A percentile compares a stretch with the other conserved stretches of the same genome.
Evolutionary conservation across 2,797 vertebrate genomes (phyloP).

Genomic region (Dicrostonyx torquatus): DNA sequence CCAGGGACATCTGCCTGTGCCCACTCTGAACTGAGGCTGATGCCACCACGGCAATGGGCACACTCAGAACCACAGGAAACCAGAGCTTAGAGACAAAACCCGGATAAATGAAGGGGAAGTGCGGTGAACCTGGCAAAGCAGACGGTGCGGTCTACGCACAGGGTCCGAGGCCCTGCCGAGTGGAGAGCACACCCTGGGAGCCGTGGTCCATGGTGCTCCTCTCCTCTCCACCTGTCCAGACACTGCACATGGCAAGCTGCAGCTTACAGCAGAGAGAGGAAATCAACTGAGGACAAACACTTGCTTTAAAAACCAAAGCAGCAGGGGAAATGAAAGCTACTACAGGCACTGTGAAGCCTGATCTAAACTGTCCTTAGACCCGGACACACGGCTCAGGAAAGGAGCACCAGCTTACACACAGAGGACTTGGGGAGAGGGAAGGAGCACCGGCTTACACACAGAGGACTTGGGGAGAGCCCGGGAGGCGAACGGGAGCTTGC

Average conservation of each 20-base stretch:
- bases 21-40: not conserved
- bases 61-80: not conserved
- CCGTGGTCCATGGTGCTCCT: no score
- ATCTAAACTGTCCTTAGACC: not conserved
- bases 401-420: no score
- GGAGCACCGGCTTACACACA: no score
- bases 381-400: not conserved
- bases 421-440: no score
- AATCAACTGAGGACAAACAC: not conserved
- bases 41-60: not conserved
- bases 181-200: not conserved
- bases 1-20: not conserved
- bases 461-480: no score
- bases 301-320: slow-evolving; percentile 4
- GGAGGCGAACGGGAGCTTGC: not conserved
- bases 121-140: not conserved
- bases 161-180: not conserved
- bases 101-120: not conserved
- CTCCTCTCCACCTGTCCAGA: not conserved
- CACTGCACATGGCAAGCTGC: not conserved
- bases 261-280: not conserved
- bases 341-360: not conserved
- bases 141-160: not conserved
- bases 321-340: not conserved
- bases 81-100: slow-evolving; percentile 26